Percentiles rank a stretch among this genome's conserved stretches.
These are phyloP conservation scores for Limanda limanda DNA, from an alignment of 2,113 vertebrate species.

Conservation along the genomic window DNA sequence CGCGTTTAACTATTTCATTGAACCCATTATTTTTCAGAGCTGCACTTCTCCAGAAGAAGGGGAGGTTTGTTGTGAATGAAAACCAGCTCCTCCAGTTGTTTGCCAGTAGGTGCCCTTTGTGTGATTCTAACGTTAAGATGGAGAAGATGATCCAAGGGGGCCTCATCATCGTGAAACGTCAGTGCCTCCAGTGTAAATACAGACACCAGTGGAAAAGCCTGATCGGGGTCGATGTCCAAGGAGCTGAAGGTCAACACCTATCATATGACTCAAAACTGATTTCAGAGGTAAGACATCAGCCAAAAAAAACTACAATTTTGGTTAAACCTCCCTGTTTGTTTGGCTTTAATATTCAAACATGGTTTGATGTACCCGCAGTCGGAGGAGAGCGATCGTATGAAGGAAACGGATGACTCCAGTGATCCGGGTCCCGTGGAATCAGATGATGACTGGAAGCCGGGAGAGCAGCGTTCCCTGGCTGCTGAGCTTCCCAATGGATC, in stretches of 20 bases:
- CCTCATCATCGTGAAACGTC: neutral
- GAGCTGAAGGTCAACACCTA: no score
- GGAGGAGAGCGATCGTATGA: neutral
- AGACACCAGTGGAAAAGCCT: neutral
- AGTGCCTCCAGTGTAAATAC: neutral
- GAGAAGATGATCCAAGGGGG: neutral
- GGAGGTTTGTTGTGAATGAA: neutral
- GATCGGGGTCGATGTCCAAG: no score
- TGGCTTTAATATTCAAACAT: neutral
- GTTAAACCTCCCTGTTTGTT: no score
- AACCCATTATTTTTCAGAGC: neutral
- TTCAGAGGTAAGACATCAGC: neutral
- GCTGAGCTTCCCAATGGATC: neutral
- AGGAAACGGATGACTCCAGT: neutral
- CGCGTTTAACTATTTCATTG: neutral
- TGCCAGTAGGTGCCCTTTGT: neutral
- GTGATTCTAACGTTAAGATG: neutral
- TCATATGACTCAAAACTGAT: no score
- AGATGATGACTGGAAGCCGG: neutral
- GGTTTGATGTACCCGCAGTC: neutral
- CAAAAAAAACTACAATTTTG: no score
- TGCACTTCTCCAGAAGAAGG: neutral
- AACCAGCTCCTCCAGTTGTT: neutral
- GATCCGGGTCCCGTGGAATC: neutral
- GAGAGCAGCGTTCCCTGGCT: neutral